A percentile compares a stretch with the other conserved stretches of the same genome.
Conservation (phyloP, 2,797 vertebrate genomes). For the Columba guinea region DNA sequence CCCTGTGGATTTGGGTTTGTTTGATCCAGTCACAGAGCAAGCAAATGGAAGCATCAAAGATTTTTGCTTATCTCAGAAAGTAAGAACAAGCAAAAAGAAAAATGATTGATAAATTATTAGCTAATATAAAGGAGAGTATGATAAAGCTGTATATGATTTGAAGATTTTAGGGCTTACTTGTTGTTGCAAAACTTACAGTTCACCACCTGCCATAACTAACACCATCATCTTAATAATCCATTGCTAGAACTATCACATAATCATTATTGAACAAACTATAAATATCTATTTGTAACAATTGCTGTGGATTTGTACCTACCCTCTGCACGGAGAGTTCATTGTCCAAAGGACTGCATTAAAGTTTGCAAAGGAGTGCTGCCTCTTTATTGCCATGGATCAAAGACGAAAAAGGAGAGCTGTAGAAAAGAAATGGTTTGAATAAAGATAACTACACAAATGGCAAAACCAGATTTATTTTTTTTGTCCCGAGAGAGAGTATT, state of each 20-base stretch:
- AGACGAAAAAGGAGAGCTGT: not conserved
- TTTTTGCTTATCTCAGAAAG: not conserved
- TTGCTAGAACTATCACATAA: not conserved
- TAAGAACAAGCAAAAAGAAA: not conserved
- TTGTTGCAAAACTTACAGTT: not conserved
- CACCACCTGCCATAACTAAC: not conserved
- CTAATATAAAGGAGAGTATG: not conserved
- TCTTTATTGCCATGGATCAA: not conserved
- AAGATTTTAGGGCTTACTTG: not conserved
- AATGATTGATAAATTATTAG: not conserved
- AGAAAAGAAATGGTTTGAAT: not conserved
- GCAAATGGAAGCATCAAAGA: not conserved
- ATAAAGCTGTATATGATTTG: not conserved
- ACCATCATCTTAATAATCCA: not conserved
- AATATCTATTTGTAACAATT: not conserved
- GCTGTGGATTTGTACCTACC: not conserved
- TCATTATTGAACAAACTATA: not conserved
- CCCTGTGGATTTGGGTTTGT: not conserved
- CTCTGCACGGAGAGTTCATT: not conserved
- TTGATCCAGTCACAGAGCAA: not conserved
- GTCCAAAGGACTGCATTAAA: not conserved
- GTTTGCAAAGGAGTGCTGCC: not conserved
- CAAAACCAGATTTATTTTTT: not conserved
- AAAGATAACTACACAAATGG: not conserved
- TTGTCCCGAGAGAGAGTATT: not conserved